A percentile compares a stretch with the other conserved stretches of the same genome.
These are phyloP conservation scores for Zoanthus sociatus DNA, from an alignment of 92 coral and sea anemone genomes.

Conservation along the genomic window DNA sequence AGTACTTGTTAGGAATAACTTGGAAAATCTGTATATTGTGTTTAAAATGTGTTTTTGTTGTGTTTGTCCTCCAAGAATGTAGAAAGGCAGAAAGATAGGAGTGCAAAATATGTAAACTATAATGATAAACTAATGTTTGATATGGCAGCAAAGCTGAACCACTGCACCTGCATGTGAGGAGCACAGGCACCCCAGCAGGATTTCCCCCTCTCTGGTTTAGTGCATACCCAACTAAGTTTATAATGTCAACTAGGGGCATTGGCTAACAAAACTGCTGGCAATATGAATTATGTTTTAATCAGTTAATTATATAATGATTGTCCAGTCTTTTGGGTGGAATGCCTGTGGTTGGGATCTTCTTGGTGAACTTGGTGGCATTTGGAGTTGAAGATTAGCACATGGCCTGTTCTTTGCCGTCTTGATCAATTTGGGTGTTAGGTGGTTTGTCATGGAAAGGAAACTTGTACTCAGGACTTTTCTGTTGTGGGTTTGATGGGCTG, in stretches of 20 bases:
- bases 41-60: too few relatives aligned
- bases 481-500: neutral
- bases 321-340: slow-evolving; percentile 2
- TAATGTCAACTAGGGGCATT: neutral
- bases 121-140: neutral
- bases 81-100: too few relatives aligned
- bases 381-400: neutral
- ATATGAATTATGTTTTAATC: neutral
- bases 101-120: too few relatives aligned
- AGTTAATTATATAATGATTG: neutral
- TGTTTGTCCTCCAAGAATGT: too few relatives aligned
- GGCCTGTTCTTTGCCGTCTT: neutral
- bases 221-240: neutral
- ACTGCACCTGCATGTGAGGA: neutral
- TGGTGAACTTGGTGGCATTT: neutral
- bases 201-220: neutral
- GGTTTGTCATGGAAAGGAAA: neutral
- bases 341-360: slow-evolving; percentile 1
- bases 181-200: neutral
- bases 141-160: neutral
- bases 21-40: too few relatives aligned
- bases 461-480: neutral
- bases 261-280: neutral
- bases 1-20: too few relatives aligned
- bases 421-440: neutral